These are phyloP conservation scores for Habrosyne pyritoides DNA, from an alignment of 2,888 invertebrate species.

Conservation along the genomic window DNA sequence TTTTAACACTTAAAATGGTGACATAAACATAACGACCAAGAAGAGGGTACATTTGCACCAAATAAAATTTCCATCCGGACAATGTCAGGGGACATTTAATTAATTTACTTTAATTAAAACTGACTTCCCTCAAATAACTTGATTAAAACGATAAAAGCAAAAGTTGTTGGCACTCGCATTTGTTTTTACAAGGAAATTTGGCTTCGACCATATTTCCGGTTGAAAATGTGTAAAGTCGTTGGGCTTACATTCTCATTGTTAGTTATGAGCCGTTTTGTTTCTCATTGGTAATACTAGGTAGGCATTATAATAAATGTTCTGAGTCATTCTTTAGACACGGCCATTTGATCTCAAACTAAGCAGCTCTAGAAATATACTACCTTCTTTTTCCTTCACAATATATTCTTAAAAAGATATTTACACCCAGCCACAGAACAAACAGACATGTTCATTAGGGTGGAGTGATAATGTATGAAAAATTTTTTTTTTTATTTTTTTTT, in stretches of 20 bases:
- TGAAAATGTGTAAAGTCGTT: neutral
- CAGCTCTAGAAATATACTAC: too few species aligned
- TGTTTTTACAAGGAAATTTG: conserved; percentile 11
- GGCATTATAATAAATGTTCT: too few species aligned
- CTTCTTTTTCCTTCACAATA: too few species aligned
- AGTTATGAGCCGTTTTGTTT: neutral
- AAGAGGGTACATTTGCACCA: neutral
- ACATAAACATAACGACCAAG: neutral
- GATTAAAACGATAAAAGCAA: conserved; percentile 22
- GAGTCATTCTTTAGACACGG: too few species aligned
- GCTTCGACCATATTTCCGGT: conserved; percentile 10
- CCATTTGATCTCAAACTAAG: too few species aligned
- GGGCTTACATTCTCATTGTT: neutral
- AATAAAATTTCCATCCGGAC: conserved; percentile 24
- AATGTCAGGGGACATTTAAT: conserved; percentile 25
- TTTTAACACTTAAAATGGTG: too few species aligned
- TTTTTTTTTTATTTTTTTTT: too few species aligned
- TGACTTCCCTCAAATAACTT: conserved; percentile 34
- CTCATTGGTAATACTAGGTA: neutral
- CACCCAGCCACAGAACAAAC: too few species aligned
- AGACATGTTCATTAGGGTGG: too few species aligned
- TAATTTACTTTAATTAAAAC: conserved; percentile 38
- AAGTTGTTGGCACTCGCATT: neutral
- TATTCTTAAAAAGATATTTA: too few species aligned
- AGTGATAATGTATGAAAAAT: too few species aligned